Conservation (phyloP, 2,797 vertebrate genomes). For the Gymnothorax reevesii region DNA sequence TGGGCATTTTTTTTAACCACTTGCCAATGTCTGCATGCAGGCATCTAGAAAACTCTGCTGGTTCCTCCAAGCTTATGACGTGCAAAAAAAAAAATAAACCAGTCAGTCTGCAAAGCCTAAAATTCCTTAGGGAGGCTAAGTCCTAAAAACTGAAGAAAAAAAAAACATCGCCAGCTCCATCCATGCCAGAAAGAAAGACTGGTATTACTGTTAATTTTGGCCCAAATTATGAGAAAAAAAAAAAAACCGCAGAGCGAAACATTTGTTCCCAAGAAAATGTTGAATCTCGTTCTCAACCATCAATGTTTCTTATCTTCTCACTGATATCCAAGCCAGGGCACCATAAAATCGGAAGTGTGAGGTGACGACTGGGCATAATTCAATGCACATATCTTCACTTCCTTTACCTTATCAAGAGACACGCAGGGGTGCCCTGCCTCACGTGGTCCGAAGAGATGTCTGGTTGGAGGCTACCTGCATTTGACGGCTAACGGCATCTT, state of each 20-base stretch:
- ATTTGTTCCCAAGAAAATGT: slow-evolving; percentile 6
- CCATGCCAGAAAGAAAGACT: background rate
- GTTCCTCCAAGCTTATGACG: background rate
- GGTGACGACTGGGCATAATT: background rate
- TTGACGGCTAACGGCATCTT: background rate
- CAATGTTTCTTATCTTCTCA: background rate
- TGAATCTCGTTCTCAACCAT: background rate
- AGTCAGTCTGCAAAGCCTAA: too few relatives aligned
- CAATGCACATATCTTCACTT: background rate
- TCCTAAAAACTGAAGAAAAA: background rate
- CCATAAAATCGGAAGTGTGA: background rate
- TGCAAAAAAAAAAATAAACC: background rate
- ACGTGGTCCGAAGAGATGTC: background rate
- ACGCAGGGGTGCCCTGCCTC: background rate
- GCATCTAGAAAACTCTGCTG: background rate
- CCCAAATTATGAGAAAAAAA: background rate
- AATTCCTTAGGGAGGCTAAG: background rate
- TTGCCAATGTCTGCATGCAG: background rate
- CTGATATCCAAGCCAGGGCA: background rate
- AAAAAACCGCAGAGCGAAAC: slow-evolving; percentile 23
- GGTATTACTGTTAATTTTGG: background rate
- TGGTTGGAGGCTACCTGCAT: background rate
- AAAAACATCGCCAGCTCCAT: background rate
- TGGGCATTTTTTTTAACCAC: background rate
- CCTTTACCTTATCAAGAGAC: background rate